Percentiles rank a stretch among this genome's conserved stretches.
Conservation (phyloP, 2,797 vertebrate genomes). For the Chiloscyllium punctatum region DNA sequence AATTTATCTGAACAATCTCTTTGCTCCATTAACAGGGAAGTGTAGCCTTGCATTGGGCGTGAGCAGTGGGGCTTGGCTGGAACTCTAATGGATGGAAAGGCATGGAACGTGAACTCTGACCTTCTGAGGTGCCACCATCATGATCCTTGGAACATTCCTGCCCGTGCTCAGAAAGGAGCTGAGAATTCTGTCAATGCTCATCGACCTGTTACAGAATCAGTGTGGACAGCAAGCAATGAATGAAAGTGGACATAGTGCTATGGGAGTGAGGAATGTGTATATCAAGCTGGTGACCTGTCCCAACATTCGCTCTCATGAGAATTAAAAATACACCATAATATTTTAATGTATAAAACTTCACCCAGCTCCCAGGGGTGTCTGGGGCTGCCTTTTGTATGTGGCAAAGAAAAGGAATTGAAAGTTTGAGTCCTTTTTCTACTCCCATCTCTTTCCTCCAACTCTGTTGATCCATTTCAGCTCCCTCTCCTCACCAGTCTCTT, state of each 20-base stretch:
- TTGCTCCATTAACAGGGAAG: conserved; percentile 24
- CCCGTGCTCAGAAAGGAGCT: not conserved
- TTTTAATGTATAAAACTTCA: not conserved
- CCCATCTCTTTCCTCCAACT: not conserved
- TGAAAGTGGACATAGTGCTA: not conserved
- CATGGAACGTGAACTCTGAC: not conserved
- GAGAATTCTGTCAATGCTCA: not conserved
- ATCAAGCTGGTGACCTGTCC: conserved; percentile 14
- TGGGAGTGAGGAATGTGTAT: not conserved
- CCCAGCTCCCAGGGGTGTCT: not conserved
- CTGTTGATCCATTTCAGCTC: not conserved
- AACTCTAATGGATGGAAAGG: not conserved
- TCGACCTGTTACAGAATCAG: not conserved
- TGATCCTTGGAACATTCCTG: not conserved
- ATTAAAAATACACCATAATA: not conserved
- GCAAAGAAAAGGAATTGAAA: conserved; percentile 13
- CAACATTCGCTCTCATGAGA: not conserved
- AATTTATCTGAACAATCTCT: not conserved
- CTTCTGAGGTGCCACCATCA: not conserved
- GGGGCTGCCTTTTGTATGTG: not conserved
- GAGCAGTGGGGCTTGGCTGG: not conserved
- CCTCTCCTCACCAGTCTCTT: not conserved
- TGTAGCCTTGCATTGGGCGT: not conserved
- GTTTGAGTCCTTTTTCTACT: not conserved
- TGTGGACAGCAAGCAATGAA: not conserved